Conservation (phyloP, 2,113 vertebrate species). For the Echinops telfairi region DNA sequence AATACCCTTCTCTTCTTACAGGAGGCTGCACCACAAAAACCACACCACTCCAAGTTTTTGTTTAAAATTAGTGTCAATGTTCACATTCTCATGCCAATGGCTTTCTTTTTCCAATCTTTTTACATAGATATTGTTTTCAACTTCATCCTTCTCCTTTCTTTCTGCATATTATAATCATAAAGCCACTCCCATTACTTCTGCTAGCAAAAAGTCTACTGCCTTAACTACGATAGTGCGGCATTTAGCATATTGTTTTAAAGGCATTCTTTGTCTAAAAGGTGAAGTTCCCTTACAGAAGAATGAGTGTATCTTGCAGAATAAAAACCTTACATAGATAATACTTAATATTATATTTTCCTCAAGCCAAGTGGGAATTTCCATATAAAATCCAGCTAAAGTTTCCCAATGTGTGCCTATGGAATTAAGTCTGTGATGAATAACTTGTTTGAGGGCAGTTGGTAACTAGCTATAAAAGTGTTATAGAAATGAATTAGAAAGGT, state of each 20-base stretch:
- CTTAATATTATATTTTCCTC: background rate
- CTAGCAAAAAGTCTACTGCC: background rate
- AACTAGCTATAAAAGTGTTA: background rate
- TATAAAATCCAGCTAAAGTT: background rate
- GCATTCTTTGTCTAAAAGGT: background rate
- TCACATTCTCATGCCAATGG: background rate
- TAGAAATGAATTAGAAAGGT: background rate
- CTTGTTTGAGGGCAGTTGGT: background rate
- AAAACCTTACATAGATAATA: background rate
- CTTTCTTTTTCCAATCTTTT: background rate
- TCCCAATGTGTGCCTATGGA: background rate
- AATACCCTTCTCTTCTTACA: background rate
- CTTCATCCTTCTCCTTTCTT: background rate
- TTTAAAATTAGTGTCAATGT: conserved; percentile 30
- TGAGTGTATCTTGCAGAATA: background rate
- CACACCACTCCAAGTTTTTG: background rate
- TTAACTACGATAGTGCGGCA: background rate
- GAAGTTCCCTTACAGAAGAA: background rate
- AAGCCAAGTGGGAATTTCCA: background rate
- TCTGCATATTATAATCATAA: conserved; percentile 37
- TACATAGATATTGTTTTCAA: background rate
- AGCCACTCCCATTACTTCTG: background rate
- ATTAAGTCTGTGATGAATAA: background rate
- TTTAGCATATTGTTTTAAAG: background rate
- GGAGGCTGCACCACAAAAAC: background rate